Conservation (phyloP, 2,888 invertebrate genomes). For the Amblyjoppa proteus region DNA sequence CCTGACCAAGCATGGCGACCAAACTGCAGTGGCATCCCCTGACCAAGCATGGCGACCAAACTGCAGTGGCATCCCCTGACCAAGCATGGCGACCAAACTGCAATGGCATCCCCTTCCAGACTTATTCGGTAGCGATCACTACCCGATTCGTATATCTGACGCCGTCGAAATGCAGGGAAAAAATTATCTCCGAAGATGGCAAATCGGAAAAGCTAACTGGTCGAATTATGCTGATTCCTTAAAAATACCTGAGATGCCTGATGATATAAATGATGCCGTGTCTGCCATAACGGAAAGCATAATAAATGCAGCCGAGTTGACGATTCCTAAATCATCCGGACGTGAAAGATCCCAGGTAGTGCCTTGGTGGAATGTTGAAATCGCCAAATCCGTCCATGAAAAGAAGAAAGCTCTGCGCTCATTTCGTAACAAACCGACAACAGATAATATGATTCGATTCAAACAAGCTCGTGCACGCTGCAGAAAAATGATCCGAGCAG, state of each 20-base stretch:
- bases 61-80: neutral
- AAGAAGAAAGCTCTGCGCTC: neutral
- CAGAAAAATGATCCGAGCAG: neutral
- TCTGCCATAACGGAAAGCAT: neutral
- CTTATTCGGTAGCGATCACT: neutral
- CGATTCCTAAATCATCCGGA: neutral
- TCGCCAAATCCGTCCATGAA: neutral
- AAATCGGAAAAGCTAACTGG: neutral
- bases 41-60: neutral
- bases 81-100: neutral
- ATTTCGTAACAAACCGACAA: neutral
- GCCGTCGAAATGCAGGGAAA: neutral
- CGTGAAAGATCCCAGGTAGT: neutral
- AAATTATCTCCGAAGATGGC: neutral
- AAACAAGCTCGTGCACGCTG: neutral
- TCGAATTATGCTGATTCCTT: neutral
- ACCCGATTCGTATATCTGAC: neutral
- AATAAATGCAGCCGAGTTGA: neutral
- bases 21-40: neutral
- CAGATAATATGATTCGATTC: neutral
- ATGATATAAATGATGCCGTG: neutral
- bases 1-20: neutral
- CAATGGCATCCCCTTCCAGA: neutral
- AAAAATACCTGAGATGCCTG: neutral
- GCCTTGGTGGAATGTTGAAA: neutral